phyloP scores from a whole-genome alignment of 2,888 invertebrate species.

The Agrilus cyanescens region DNA sequence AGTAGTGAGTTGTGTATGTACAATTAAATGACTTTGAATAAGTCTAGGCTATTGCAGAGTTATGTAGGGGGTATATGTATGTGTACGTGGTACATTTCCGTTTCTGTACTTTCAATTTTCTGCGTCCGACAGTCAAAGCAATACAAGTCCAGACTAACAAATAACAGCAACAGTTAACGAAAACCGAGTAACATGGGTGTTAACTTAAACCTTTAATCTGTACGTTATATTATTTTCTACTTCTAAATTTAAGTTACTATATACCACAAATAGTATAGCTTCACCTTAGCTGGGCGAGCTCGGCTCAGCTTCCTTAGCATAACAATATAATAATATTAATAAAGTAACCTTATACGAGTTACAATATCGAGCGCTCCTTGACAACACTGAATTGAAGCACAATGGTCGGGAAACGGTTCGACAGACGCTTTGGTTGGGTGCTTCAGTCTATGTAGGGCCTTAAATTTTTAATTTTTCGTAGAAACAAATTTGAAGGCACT shows the following conservation, averaged over 20 bases:
- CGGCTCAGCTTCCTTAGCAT: constrained; percentile 35
- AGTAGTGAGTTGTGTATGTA: constrained; percentile 10
- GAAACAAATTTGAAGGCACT: constrained; percentile 92
- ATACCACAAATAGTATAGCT: constrained; percentile 38
- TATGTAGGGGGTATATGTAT: too few species aligned
- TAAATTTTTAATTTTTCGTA: constrained; percentile 66
- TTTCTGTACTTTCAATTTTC: too few species aligned
- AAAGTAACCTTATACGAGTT: constrained; percentile 37
- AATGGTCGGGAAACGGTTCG: constrained; percentile 32
- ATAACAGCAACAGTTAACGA: constrained; percentile 38
- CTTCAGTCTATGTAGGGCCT: constrained; percentile 82
- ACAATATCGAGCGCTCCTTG: constrained; percentile 41
- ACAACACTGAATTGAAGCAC: constrained; percentile 28
- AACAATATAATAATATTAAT: constrained; percentile 39
- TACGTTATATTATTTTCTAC: constrained; percentile 36
- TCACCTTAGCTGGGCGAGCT: constrained; percentile 23
- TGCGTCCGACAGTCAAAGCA: not conserved
- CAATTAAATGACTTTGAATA: constrained; percentile 10
- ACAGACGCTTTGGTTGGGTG: constrained; percentile 50
- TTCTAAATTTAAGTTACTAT: constrained; percentile 40
- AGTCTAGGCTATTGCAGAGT: not conserved
- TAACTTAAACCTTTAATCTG: constrained; percentile 40
- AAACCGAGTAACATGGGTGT: constrained; percentile 34
- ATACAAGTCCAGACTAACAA: constrained; percentile 24
- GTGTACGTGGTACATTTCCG: too few species aligned